A percentile compares a stretch with the other conserved stretches of the same genome.
phyloP scores from a whole-genome alignment of 2,113 vertebrate species.

The Catharus bicknelli region DNA sequence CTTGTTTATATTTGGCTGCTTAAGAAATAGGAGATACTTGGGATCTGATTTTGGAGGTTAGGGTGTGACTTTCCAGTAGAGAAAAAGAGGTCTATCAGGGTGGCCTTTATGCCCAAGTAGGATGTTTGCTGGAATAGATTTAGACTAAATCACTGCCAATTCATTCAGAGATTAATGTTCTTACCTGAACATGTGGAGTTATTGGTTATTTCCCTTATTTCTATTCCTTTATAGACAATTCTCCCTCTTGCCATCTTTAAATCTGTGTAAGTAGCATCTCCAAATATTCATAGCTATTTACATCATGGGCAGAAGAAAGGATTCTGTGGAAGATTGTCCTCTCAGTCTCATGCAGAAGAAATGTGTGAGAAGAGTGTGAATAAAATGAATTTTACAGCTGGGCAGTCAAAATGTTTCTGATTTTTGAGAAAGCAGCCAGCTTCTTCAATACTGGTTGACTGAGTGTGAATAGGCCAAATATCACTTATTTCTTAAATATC shows the following conservation, averaged over 20 bases:
- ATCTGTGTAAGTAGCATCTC: background rate
- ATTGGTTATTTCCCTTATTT: background rate
- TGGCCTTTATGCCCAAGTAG: background rate
- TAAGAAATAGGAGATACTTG: background rate
- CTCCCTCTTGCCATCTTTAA: background rate
- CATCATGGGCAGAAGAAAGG: background rate
- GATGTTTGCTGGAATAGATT: background rate
- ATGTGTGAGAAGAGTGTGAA: background rate
- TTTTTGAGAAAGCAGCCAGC: background rate
- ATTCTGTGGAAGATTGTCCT: background rate
- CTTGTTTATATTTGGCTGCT: constrained; percentile 45
- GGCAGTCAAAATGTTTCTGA: background rate
- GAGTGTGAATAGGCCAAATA: background rate
- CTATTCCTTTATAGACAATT: background rate
- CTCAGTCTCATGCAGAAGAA: background rate
- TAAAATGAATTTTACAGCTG: background rate
- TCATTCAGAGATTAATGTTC: background rate
- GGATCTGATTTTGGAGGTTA: background rate
- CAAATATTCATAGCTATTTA: background rate
- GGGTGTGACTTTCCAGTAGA: background rate
- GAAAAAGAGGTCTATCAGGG: background rate
- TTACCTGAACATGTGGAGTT: background rate
- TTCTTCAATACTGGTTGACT: background rate
- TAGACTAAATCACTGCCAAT: background rate
- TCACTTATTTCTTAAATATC: background rate